Evolutionary conservation across 2,888 invertebrate species (phyloP).

Genomic region (Eupelmus urozonus): DNA sequence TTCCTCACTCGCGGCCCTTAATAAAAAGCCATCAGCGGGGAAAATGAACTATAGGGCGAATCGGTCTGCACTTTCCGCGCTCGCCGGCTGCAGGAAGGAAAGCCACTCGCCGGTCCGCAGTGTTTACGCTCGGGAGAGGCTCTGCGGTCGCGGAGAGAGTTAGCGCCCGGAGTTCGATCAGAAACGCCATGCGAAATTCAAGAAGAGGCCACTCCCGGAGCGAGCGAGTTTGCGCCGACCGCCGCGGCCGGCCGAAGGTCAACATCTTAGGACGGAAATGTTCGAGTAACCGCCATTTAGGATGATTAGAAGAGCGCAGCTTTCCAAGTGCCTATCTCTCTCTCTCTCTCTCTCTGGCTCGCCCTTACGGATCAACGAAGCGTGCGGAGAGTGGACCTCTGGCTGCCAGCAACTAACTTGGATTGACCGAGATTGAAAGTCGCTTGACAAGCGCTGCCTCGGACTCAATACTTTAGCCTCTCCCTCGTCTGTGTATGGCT

Average conservation of each 20-base stretch:
- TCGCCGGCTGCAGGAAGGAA: not conserved
- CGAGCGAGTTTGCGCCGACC: not conserved
- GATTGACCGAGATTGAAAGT: constrained; percentile 50
- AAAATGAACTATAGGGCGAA: too few relatives aligned
- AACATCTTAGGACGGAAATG: constrained; percentile 51
- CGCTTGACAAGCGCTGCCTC: constrained; percentile 9
- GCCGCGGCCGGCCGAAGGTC: constrained; percentile 35
- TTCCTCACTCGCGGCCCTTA: too few relatives aligned
- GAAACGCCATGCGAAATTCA: constrained; percentile 8
- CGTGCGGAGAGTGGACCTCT: not conserved
- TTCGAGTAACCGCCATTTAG: constrained; percentile 48
- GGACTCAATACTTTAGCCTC: constrained; percentile 23
- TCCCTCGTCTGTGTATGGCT: constrained; percentile 9
- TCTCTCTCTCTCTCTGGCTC: not conserved
- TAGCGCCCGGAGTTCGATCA: constrained; percentile 33
- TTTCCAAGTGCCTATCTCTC: not conserved
- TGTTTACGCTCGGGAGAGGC: constrained; percentile 12
- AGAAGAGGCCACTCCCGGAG: not conserved
- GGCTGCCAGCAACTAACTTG: constrained; percentile 1
- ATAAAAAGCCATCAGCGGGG: too few relatives aligned
- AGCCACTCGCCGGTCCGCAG: not conserved
- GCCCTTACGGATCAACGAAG: constrained; percentile 42
- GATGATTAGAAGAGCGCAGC: constrained; percentile 44
- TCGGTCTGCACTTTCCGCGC: not conserved
- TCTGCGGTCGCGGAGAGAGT: too few relatives aligned